Evolutionary conservation across 2,888 invertebrate species (phyloP), one percentile per base, ranked within the genome.

Genomic region (Caenorhabditis plicata): DNA sequence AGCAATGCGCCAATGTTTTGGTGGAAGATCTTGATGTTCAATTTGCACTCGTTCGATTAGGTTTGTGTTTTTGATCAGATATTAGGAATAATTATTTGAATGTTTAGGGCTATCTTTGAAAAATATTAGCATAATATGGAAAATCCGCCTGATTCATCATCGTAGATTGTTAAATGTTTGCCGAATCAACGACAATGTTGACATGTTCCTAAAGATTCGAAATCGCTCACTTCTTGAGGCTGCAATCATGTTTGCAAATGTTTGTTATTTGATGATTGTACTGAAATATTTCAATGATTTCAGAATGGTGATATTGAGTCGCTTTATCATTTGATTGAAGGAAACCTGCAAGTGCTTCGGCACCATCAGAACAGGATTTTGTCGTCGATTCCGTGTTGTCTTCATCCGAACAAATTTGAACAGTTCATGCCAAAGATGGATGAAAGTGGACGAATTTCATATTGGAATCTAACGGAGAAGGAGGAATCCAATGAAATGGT

Each of bases 201-300:
- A 62, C 4, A 32, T 56, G n/a, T 72, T 60, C 29, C 50, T 72
- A 31, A 41, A 56, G 8, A 40, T 52, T n/a, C 33, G 70, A 3
- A 48, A 54, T 11, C 46, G 54, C 8, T 55, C 65, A 8, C 56
- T 63, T 31, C 20, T 62, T 5, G 55, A 56, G 7, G 53, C 68
- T 8, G 72, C 68, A 8, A 29, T 57, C 9, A 42, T 40, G 29
- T 58, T 72, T 33, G 72, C 72, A 3, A 46, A 70, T 55, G 68
- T 71, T 19, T 33, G 43, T 22, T 19, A 11, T 23, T 35, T 19
- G 7, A 8, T 11, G 8, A 5, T 35, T 35, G 8, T 35, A 5
- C 7, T 8, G 7, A 11, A n/a, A 35, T 7, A 35, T 7, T 35
- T 35, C 15, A 7, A n/a, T 15, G 8, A 19, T 44, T 64, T 40